These are phyloP conservation scores for Choristoneura fumiferana DNA, from an alignment of 1,140 invertebrate genomes.

Conservation along the genomic window DNA sequence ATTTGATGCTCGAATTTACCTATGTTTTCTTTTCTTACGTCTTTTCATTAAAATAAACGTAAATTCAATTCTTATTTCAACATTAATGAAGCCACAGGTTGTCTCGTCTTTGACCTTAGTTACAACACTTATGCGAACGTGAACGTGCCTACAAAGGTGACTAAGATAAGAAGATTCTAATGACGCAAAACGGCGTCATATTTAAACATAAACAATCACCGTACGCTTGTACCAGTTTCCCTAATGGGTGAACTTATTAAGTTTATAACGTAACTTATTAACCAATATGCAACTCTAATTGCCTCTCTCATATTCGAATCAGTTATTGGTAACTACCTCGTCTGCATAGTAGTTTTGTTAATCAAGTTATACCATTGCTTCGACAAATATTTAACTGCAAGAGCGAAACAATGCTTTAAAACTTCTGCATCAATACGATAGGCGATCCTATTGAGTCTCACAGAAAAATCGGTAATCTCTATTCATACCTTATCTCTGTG, in stretches of 20 bases:
- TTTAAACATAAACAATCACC: conserved; percentile 16
- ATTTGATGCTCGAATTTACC: no score
- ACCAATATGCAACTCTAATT: background rate
- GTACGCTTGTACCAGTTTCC: background rate
- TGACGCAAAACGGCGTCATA: conserved; percentile 4
- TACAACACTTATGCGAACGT: background rate
- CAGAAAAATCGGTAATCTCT: background rate
- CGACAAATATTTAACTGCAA: background rate
- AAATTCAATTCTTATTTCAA: no score
- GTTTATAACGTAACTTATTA: background rate
- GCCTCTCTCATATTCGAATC: background rate
- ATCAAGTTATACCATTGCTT: background rate
- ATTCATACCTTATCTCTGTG: conserved; percentile 65
- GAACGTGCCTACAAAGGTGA: background rate
- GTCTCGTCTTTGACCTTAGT: no score
- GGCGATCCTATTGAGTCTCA: background rate
- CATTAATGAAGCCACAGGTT: no score
- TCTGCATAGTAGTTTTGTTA: conserved; percentile 10
- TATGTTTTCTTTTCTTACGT: no score
- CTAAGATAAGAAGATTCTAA: conserved; percentile 13
- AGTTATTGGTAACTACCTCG: background rate
- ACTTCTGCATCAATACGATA: background rate
- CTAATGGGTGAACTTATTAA: conserved; percentile 6
- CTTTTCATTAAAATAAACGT: no score
- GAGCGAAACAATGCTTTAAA: background rate